phyloP scores from a whole-genome alignment of 2,113 vertebrate genomes.

The Chascanopsetta lugubris region DNA sequence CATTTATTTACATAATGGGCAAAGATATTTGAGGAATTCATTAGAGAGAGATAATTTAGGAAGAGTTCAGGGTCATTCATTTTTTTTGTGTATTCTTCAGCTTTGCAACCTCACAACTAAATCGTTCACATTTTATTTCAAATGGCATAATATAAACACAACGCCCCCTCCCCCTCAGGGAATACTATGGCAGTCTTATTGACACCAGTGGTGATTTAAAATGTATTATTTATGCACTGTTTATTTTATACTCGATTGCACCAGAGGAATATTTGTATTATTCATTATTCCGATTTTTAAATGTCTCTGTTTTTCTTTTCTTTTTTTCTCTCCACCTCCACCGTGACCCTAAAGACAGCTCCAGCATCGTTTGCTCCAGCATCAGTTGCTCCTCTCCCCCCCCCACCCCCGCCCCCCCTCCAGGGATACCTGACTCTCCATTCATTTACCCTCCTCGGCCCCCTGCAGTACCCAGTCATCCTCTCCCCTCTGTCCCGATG shows the following conservation, averaged over 20 bases:
- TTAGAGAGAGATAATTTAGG: neutral
- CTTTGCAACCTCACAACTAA: neutral
- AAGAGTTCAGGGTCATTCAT: neutral
- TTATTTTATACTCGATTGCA: conserved; percentile 1
- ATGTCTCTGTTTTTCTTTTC: neutral
- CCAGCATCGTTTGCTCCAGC: conserved; percentile 42
- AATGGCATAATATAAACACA: neutral
- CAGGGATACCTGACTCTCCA: conserved; percentile 62
- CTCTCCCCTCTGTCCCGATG: conserved; percentile 85
- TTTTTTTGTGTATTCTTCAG: neutral
- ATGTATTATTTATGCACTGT: neutral
- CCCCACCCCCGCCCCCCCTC: too few species aligned
- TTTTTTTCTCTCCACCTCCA: conserved; percentile 10
- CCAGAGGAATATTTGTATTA: neutral
- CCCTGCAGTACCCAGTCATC: conserved; percentile 49
- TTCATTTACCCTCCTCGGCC: conserved; percentile 47
- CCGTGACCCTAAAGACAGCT: conserved; percentile 40
- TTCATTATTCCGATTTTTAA: neutral
- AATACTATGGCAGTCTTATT: neutral
- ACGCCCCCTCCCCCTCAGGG: neutral
- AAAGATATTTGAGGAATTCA: neutral
- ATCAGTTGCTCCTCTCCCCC: conserved; percentile 43
- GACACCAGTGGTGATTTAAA: neutral
- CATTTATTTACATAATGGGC: conserved; percentile 22
- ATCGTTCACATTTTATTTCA: neutral